phyloP scores from a whole-genome alignment of 2,797 vertebrate species.

The Urophycis tenuis region DNA sequence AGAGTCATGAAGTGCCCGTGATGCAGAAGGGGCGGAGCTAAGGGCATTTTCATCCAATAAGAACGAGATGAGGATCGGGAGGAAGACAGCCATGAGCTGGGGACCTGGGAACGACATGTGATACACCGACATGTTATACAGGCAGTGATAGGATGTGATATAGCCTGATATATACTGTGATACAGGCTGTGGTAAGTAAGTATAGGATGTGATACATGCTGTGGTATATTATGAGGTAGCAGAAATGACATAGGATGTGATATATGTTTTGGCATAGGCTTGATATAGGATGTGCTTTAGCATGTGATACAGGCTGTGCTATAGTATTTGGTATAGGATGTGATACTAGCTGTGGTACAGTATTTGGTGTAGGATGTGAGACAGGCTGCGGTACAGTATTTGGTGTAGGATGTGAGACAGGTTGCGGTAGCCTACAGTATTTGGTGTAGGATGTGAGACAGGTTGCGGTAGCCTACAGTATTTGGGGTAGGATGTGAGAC shows the following conservation, averaged over 20 bases:
- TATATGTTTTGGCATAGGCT: neutral
- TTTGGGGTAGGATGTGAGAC: no score
- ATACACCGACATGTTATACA: neutral
- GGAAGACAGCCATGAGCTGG: conserved; percentile 73
- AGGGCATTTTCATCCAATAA: conserved; percentile 87
- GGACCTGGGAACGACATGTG: conserved; percentile 62
- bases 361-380: conserved; percentile 35
- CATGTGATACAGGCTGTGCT: neutral
- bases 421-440: neutral
- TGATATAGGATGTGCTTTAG: neutral
- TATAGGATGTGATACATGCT: neutral
- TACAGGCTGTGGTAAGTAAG: neutral
- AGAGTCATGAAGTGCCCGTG: conserved; percentile 79
- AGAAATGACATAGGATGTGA: no score
- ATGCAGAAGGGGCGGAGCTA: conserved; percentile 68
- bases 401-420: conserved; percentile 38
- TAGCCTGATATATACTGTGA: neutral
- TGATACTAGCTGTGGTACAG: conserved; percentile 67
- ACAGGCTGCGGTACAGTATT: neutral
- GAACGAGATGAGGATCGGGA: conserved; percentile 87
- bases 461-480: no score
- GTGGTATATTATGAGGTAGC: neutral
- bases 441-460: no score
- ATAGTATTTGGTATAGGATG: neutral
- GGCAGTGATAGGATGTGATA: neutral